Evolutionary conservation across 2,113 vertebrate species (phyloP), one percentile per base, ranked within the genome.

Genomic region (Phalacrocorax brasilianus): DNA sequence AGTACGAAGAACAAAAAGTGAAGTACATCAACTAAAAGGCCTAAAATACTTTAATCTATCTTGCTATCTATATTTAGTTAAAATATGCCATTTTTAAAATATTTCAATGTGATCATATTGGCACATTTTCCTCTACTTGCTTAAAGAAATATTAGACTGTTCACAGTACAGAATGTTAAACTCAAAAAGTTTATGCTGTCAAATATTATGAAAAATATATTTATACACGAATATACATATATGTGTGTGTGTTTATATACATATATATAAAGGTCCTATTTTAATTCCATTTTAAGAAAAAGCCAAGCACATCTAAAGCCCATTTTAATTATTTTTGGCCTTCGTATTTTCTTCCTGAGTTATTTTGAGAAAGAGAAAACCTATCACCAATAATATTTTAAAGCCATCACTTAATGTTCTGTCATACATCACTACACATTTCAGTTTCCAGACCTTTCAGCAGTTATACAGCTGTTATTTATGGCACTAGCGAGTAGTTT

Each of bases 331-430:
- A 78, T 82, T 87, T 95, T 56, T 90, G 2, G 1, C 14, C 45
- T 81, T 82, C 19, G 20, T 68, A 40, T 79, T 89, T 94, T 74
- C 44, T 73, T 74, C 42, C 84, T 58, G 32, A 76, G 11, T 76
- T 78, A 78, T 23, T 14, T 9, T 27, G 28, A 90, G 74, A 87
- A 93, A 75, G 9, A 78, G 23, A 67, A 87, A 94, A 73, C 9
- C 3, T 67, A 92, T 78, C 28, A 24, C 78, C 47, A 45, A 73
- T 67, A 96, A 93, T 88, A 91, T 93, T 96, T 95, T 94, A 88
- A 91, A 97, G 12, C 45, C 19, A 61, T 80, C 52, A 49, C 68
- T 91, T 93, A 58, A 82, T 81, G 83, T 89, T 95, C 66, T 47
- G 55, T 89, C 79, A 90, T 90, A 80, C 35, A 77, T 53, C 52